Evolutionary conservation across 2,888 invertebrate genomes (phyloP), one percentile per base, ranked within the genome.

Genomic region (Hyppa rectilinea): DNA sequence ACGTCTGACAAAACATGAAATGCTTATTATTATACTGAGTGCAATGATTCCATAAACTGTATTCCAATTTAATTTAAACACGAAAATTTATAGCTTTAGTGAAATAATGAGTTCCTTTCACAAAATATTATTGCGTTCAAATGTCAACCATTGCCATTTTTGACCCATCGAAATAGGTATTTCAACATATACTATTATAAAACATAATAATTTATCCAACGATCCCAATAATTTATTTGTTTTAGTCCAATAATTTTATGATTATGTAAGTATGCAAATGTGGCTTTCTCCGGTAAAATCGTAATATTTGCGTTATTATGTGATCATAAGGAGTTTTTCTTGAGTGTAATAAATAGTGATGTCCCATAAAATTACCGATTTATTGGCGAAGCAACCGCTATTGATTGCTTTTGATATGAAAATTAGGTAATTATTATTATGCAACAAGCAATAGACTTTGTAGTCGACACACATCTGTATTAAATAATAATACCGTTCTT

Each of bases 211-310:
- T n/a, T n/a, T n/a, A 40, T 10, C 2, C 12, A 14, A 58, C 50
- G 10, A n/a, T 29, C 7, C 26, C 31, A 69, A 63, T 77, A 43
- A 68, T 50, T 26, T 47, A 60, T 63, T 71, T 60, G 49, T 49
- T 73, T 29, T 47, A 36, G 47, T 26, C 56, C 17, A 73, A 38
- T 73, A 79, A 65, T 31, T 14, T 0, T 12, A 63, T 47, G 29
- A 49, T 65, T 34, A 63, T 31, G 36, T n/a, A 52, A 64, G 50
- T 80, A 53, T 62, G 68, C 38, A 40, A 75, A 80, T 64, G 14
- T 45, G 29, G 61, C 23, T 73, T 71, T 78, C 58, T 58, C 58
- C 26, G 1, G 31, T 14, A 59, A 53, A 71, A 29, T 14, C 31
- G 58, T 62, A 47, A 62, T 59, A 59, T 53, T 75, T 53, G 47